Base-by-base conservation (phyloP, 2,888 invertebrate genomes). In the Campoplex capitator region DNA sequence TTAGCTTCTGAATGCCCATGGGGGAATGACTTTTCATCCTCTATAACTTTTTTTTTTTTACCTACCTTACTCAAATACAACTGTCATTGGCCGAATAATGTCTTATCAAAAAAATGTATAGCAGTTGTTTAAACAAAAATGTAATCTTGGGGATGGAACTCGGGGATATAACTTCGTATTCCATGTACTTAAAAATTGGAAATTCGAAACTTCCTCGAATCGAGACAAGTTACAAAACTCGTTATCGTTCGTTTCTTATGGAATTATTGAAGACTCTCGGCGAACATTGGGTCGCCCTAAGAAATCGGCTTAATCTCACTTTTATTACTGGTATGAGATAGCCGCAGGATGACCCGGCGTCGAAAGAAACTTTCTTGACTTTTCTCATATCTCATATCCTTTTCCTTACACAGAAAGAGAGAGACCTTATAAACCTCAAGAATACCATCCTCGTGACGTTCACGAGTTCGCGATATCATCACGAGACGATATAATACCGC, bases 401-500 rank as follows among this genome's bases (percentile, higher is more conserved):
- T 38, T 13, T 16, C 51, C 32, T 62, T 35, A 35, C 6, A 13
- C 32, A n/a, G 18, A 35, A 0, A 23, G 23, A 23, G 23, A 23
- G 38, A 38, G 48, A 54, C 51, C 65, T 77, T 67, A 77, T 67
- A 77, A 77, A 54, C 77, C 67, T 51, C 38, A 38, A 32, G 65
- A 51, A 77, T 77, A 67, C 35, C 32, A 13, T 38, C 18, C 38
- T 56, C 38, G 56, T 56, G 74, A 74, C 67, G 54, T 77, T 77
- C 77, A 67, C n/a, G 67, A 45, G 77, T 51, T 23, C 51, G 77
- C 51, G 77, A 77, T 77, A 77, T 67, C 65, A 77, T 77, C 77
- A 48, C 35, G 23, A 23, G 54, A 54, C 51, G 67, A 77, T 77
- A 67, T 77, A 77, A 67, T 67, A 77, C 54, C 23, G 48, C 51